These are phyloP conservation scores for Maniola jurtina DNA, from an alignment of 1,140 invertebrate species.

Conservation along the genomic window DNA sequence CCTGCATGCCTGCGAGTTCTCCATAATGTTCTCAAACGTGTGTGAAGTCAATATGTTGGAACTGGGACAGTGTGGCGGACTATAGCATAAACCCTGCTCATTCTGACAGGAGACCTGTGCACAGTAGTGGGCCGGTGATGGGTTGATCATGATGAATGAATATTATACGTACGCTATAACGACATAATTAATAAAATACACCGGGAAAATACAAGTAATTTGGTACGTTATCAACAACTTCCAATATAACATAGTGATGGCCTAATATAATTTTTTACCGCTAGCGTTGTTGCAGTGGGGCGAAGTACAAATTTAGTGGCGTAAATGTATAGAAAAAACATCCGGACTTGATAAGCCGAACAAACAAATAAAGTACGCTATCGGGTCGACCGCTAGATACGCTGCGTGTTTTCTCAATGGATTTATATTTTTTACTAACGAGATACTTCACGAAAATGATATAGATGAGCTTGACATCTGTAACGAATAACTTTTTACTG, in stretches of 20 bases:
- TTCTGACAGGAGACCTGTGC: too few species aligned
- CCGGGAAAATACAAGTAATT: background rate
- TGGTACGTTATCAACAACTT: background rate
- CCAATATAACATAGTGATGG: slow-evolving; percentile 54
- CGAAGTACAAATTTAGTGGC: slow-evolving; percentile 69
- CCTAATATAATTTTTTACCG: slow-evolving; percentile 65
- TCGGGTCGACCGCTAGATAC: slow-evolving; percentile 72
- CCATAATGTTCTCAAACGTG: too few species aligned
- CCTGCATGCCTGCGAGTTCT: too few species aligned
- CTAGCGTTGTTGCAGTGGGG: slow-evolving; percentile 53
- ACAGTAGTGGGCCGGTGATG: too few species aligned
- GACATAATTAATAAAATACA: slow-evolving; percentile 8
- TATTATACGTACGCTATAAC: background rate
- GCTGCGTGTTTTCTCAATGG: slow-evolving; percentile 57
- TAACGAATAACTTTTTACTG: slow-evolving; percentile 3
- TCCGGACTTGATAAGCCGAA: slow-evolving; percentile 76
- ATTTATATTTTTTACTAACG: slow-evolving; percentile 45
- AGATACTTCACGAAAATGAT: slow-evolving; percentile 24
- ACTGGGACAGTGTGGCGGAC: too few species aligned
- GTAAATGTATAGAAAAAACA: slow-evolving; percentile 77
- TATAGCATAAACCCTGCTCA: too few species aligned
- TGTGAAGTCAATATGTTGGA: too few species aligned
- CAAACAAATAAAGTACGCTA: slow-evolving; percentile 75
- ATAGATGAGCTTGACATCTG: slow-evolving; percentile 3
- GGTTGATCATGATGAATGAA: too few species aligned